phyloP scores from a whole-genome alignment of 37 sponge, comb jelly and placozoan genomes.

The Beroe forskalii region DNA sequence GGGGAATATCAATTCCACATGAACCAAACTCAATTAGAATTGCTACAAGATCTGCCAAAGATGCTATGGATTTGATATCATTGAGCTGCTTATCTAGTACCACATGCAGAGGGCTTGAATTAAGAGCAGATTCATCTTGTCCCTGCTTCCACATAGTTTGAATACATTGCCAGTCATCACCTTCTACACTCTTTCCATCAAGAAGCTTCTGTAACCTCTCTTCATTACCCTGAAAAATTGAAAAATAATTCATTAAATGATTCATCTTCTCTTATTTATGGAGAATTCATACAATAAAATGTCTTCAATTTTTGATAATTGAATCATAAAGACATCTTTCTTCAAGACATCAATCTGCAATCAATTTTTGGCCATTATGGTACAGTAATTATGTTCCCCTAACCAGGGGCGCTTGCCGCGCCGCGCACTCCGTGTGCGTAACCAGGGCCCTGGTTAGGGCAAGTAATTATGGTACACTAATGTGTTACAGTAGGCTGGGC shows the following conservation, averaged over 20 bases:
- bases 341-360: too few species aligned
- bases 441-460: too few species aligned
- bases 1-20: neutral
- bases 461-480: too few species aligned
- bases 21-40: neutral
- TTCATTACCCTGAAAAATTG: conserved; percentile 47
- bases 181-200: neutral
- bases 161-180: neutral
- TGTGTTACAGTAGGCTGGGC: too few species aligned
- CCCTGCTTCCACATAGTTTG: conserved; percentile 38
- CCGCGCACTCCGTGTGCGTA: too few species aligned
- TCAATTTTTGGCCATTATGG: too few species aligned
- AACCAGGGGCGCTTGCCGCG: too few species aligned
- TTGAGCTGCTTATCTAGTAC: neutral
- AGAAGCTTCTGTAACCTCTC: neutral
- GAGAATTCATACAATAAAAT: neutral
- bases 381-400: too few species aligned
- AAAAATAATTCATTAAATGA: too few species aligned
- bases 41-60: neutral
- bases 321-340: too few species aligned
- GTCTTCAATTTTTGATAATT: too few species aligned
- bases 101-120: neutral
- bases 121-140: conserved; percentile 3
- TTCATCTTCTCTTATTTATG: too few species aligned
- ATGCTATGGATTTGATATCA: neutral